Evolutionary conservation across 1,140 invertebrate genomes (phyloP).

Genomic region (Chionoecetes opilio): DNA sequence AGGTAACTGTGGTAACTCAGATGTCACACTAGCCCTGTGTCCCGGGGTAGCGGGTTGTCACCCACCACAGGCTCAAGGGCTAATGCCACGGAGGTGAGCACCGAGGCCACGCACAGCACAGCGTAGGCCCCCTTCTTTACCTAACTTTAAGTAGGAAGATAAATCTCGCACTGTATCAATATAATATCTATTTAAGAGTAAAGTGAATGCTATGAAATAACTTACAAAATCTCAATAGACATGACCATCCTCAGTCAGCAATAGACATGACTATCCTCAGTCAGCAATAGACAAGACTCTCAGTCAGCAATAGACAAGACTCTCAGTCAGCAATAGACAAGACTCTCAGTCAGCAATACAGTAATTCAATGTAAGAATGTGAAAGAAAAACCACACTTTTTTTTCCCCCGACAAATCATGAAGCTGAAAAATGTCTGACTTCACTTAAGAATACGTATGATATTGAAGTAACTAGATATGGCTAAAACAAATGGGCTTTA

Average conservation of each 20-base stretch:
- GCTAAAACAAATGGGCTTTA: slow-evolving; percentile 20
- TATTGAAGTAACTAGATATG: not conserved
- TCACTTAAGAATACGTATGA: not conserved
- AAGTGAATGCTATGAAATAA: not conserved
- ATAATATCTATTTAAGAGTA: slow-evolving; percentile 11
- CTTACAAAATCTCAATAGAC: not conserved
- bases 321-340: too few relatives aligned
- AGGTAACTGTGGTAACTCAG: too few relatives aligned
- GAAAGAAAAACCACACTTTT: not conserved
- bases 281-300: not conserved
- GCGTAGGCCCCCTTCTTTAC: too few relatives aligned
- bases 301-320: not conserved
- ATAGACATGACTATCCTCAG: not conserved
- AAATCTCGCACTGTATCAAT: not conserved
- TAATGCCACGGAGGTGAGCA: too few relatives aligned
- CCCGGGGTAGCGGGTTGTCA: too few relatives aligned
- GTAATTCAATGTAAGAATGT: not conserved
- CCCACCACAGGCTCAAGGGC: too few relatives aligned
- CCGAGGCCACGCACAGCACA: too few relatives aligned
- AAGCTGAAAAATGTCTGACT: not conserved
- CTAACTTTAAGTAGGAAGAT: not conserved
- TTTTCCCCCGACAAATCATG: not conserved
- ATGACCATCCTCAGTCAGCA: not conserved
- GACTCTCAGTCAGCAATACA: slow-evolving; percentile 3
- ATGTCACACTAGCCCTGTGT: too few relatives aligned